Evolutionary conservation across 2,797 vertebrate species (phyloP).

Genomic region (Telmatherina bonti): DNA sequence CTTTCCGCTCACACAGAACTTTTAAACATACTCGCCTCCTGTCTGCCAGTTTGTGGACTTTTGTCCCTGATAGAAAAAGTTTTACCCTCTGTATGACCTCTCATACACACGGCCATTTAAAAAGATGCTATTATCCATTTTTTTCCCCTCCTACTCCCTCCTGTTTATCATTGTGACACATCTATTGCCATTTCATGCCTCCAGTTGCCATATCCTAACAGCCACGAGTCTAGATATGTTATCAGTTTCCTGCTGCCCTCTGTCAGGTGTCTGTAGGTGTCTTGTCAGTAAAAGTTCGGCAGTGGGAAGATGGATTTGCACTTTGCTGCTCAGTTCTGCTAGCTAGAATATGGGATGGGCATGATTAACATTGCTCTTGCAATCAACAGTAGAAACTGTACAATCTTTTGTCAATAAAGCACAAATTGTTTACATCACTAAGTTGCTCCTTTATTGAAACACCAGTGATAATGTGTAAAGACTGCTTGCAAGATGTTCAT

Average conservation of each 20-base stretch:
- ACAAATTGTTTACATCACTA: conserved; percentile 64
- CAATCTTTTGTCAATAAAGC: conserved; percentile 81
- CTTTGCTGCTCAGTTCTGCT: conserved; percentile 43
- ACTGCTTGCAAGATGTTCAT: neutral
- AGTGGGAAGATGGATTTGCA: conserved; percentile 46
- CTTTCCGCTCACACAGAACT: neutral
- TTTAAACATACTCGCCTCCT: neutral
- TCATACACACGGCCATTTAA: conserved; percentile 8
- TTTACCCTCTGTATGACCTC: conserved; percentile 28
- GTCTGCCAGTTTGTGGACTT: conserved; percentile 10
- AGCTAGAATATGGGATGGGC: conserved; percentile 1
- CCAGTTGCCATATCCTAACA: conserved; percentile 35
- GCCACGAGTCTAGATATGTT: conserved; percentile 16
- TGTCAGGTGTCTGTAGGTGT: conserved; percentile 38
- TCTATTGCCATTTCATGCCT: conserved; percentile 54
- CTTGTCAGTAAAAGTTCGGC: conserved; percentile 21
- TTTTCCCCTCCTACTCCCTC: neutral
- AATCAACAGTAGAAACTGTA: conserved; percentile 73
- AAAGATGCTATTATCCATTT: neutral
- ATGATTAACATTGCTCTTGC: conserved; percentile 58
- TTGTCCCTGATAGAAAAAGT: neutral
- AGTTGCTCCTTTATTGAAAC: conserved; percentile 15
- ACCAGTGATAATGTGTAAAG: neutral
- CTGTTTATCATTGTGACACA: neutral
- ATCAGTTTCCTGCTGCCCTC: conserved; percentile 28